Evolutionary conservation across 64 coral and sea anemone genomes (phyloP).

Genomic region (Orbicella faveolata): DNA sequence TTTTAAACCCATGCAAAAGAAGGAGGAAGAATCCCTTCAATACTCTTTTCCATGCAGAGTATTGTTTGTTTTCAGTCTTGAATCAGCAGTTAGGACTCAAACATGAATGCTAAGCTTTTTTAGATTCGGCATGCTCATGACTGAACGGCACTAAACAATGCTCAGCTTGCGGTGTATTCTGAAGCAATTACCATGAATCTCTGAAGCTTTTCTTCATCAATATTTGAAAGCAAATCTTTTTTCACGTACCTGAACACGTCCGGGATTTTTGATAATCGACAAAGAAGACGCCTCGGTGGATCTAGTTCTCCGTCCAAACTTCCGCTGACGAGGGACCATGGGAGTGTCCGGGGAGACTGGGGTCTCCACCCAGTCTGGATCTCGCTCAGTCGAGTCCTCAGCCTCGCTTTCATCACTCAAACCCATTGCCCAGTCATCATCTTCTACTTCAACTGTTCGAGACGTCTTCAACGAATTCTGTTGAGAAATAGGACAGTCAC

Average conservation of each 20-base stretch:
- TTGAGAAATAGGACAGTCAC: background rate
- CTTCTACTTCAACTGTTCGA: background rate
- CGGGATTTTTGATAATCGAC: background rate
- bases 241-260: background rate
- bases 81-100: too few relatives aligned
- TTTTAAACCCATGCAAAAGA: too few relatives aligned
- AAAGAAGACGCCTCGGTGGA: background rate
- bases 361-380: conserved; percentile 33
- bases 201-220: too few relatives aligned
- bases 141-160: too few relatives aligned
- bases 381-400: conserved; percentile 1
- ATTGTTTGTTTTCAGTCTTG: too few relatives aligned
- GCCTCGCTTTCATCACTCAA: conserved; percentile 8
- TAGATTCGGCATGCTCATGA: too few relatives aligned
- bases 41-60: too few relatives aligned
- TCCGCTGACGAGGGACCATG: background rate
- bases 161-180: too few relatives aligned
- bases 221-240: too few relatives aligned
- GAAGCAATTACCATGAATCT: too few relatives aligned
- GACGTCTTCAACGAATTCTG: conserved; percentile 1
- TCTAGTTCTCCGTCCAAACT: background rate
- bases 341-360: background rate
- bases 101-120: too few relatives aligned
- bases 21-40: too few relatives aligned
- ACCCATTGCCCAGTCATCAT: background rate